Percentiles rank a stretch among this genome's conserved stretches.
These are phyloP conservation scores for Wiebesia pumilae DNA, from an alignment of 1,140 invertebrate genomes.

Conservation along the genomic window DNA sequence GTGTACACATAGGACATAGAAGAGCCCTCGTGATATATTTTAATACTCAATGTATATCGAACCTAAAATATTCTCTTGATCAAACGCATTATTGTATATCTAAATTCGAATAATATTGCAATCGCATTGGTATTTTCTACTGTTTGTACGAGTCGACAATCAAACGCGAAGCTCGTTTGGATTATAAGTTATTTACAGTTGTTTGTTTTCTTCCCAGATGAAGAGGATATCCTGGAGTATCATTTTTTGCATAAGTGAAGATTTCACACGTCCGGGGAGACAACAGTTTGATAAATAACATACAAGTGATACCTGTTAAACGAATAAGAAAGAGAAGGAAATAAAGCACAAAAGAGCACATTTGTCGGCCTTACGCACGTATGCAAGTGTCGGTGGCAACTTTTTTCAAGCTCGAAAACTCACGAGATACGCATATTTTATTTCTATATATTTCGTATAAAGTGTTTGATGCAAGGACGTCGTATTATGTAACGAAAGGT, in stretches of 20 bases:
- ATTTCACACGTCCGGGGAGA: background rate
- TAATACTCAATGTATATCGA: too few relatives aligned
- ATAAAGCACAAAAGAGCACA: background rate
- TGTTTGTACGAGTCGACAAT: background rate
- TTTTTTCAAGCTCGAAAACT: background rate
- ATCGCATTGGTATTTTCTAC: background rate
- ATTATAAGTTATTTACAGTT: slow-evolving; percentile 21
- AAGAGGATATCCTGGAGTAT: slow-evolving; percentile 71
- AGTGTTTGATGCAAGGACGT: slow-evolving; percentile 59
- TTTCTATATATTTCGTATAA: slow-evolving; percentile 47
- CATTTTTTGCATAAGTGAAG: slow-evolving; percentile 71
- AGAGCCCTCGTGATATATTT: too few relatives aligned
- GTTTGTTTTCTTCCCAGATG: slow-evolving; percentile 60
- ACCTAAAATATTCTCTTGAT: too few relatives aligned
- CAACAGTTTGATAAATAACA: background rate
- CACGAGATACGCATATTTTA: slow-evolving; percentile 43
- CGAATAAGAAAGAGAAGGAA: slow-evolving; percentile 51
- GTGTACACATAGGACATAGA: too few relatives aligned
- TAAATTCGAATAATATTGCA: background rate
- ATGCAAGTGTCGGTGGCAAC: slow-evolving; percentile 39
- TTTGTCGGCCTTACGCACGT: background rate
- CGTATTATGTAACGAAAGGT: background rate
- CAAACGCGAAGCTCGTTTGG: background rate
- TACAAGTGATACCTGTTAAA: slow-evolving; percentile 36
- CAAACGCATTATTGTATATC: background rate